Percentiles rank a stretch among this genome's conserved stretches.
These are phyloP conservation scores for Caenorhabditis auriculariae DNA, from an alignment of 2,888 invertebrate genomes.

Conservation along the genomic window DNA sequence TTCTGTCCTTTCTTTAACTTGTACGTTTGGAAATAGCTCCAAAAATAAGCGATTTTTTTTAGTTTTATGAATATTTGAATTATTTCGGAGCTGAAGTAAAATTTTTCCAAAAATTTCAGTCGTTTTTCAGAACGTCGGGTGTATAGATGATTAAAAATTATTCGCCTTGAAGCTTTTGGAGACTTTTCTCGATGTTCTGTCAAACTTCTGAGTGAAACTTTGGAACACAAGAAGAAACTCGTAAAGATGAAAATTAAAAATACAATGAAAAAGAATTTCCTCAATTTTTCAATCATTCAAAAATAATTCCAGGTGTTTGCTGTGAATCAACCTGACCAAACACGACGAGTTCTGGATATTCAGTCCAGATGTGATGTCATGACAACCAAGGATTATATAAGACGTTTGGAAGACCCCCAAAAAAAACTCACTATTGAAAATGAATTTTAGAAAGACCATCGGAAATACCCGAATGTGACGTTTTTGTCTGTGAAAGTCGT, in stretches of 20 bases:
- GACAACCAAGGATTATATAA: conserved; percentile 78
- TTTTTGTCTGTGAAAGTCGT: conserved; percentile 72
- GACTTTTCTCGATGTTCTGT: no score
- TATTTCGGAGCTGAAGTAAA: no score
- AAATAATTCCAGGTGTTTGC: conserved; percentile 30
- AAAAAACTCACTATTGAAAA: conserved; percentile 2
- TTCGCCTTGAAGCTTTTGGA: no score
- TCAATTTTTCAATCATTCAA: neutral
- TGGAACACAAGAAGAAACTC: no score
- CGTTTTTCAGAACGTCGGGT: no score
- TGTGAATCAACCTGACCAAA: conserved; percentile 73
- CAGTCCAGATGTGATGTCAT: conserved; percentile 88
- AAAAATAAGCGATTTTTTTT: no score
- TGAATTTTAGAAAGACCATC: conserved; percentile 79
- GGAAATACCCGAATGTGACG: conserved; percentile 86
- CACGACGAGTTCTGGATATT: conserved; percentile 85
- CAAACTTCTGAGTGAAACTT: no score
- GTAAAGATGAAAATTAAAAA: no score
- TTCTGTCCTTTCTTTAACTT: neutral
- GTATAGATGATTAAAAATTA: no score
- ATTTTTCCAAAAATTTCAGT: no score
- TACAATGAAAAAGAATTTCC: neutral
- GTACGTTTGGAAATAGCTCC: no score
- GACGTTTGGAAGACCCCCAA: conserved; percentile 41
- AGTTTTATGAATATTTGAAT: no score